These are phyloP conservation scores for Sebastes matsubarae DNA, from an alignment of 2,797 vertebrate species.

Conservation along the genomic window DNA sequence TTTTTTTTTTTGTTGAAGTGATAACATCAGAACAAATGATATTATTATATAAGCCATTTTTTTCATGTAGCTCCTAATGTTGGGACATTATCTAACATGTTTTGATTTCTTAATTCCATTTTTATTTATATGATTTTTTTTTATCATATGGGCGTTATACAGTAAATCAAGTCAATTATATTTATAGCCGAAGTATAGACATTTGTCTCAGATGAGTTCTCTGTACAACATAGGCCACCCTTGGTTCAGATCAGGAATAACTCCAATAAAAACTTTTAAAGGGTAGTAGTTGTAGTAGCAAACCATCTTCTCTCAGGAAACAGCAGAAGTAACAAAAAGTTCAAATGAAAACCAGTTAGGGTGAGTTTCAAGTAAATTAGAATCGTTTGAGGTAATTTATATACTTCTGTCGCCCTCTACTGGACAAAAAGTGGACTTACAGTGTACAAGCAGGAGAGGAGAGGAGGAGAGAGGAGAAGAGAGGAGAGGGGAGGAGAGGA, in stretches of 20 bases:
- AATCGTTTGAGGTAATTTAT: not conserved
- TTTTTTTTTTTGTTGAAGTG: not conserved
- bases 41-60: too few species aligned
- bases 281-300: not conserved
- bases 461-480: not conserved
- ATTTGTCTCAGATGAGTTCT: not conserved
- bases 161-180: not conserved
- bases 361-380: not conserved
- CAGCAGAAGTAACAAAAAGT: not conserved
- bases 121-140: not conserved
- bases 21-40: not conserved
- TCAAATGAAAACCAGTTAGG: not conserved
- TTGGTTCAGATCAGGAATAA: not conserved
- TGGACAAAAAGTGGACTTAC: conserved; percentile 10
- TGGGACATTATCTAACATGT: not conserved
- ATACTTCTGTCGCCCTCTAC: conserved; percentile 40
- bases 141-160: not conserved
- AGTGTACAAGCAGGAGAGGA: not conserved
- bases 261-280: not conserved
- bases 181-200: not conserved
- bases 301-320: not conserved
- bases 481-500: too few species aligned
- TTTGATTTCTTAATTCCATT: not conserved
- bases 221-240: not conserved
- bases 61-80: not conserved